phyloP scores from a whole-genome alignment of 2,888 invertebrate species.

The Watsonalla cultraria region DNA sequence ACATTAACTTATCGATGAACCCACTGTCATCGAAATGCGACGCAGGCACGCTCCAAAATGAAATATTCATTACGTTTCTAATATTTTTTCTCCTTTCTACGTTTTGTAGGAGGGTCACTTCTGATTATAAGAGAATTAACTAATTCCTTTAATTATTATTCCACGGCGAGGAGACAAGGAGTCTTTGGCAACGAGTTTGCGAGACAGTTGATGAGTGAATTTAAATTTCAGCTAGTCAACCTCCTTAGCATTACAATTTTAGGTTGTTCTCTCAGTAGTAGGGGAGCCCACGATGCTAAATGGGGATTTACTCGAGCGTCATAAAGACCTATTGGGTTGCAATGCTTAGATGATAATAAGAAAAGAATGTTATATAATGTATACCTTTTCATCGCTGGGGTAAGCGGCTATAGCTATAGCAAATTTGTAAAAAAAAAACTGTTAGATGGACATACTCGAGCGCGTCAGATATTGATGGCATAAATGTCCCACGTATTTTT shows the following conservation, averaged over 20 bases:
- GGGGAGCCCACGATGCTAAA: no score
- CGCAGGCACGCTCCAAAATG: conserved; percentile 24
- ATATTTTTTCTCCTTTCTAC: conserved; percentile 14
- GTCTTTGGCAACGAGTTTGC: conserved; percentile 10
- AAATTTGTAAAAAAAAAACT: no score
- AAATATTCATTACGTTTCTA: conserved; percentile 21
- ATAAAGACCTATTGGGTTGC: no score
- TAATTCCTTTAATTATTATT: conserved; percentile 32
- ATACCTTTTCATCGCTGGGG: no score
- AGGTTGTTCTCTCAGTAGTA: neutral
- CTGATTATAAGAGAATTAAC: conserved; percentile 39
- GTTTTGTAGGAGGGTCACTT: conserved; percentile 15
- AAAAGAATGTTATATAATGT: no score
- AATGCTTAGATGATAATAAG: no score
- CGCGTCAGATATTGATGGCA: no score
- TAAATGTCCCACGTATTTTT: no score
- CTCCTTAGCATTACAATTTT: conserved; percentile 1
- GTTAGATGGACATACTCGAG: no score
- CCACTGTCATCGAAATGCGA: conserved; percentile 45
- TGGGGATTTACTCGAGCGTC: no score
- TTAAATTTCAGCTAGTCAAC: conserved; percentile 23
- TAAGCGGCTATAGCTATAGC: no score
- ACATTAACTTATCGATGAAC: conserved; percentile 37
- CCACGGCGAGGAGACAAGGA: conserved; percentile 16
- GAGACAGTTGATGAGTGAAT: conserved; percentile 31